Evolutionary conservation across 2,888 invertebrate genomes (phyloP).

Genomic region (Cerastis leucographa): DNA sequence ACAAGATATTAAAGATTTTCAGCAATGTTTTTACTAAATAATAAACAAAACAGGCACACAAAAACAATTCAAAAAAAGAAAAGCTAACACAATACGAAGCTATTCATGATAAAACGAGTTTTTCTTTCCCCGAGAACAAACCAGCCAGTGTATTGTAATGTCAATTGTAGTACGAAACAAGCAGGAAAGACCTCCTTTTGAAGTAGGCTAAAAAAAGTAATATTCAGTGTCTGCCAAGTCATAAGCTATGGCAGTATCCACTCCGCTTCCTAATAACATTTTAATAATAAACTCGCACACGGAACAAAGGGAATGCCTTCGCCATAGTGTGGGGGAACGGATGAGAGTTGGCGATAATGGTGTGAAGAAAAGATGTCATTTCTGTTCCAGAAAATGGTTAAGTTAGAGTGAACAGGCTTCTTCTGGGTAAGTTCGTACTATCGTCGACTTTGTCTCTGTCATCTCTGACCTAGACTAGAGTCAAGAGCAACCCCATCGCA

Average conservation of each 20-base stretch:
- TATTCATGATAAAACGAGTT: conserved; percentile 53
- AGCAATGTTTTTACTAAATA: not conserved
- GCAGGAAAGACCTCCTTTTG: conserved; percentile 60
- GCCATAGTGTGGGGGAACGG: conserved; percentile 62
- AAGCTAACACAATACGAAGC: conserved; percentile 39
- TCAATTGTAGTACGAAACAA: conserved; percentile 56
- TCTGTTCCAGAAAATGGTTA: not conserved
- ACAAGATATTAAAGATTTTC: not conserved
- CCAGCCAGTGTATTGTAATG: conserved; percentile 61
- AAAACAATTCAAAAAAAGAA: conserved; percentile 37
- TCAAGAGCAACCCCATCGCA: too few relatives aligned
- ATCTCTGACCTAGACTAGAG: too few relatives aligned
- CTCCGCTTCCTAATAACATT: conserved; percentile 82
- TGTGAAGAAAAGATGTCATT: not conserved
- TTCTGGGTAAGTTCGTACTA: too few relatives aligned
- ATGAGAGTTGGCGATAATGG: conserved; percentile 39
- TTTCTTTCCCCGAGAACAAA: conserved; percentile 50
- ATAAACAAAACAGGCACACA: conserved; percentile 16
- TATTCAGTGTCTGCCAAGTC: conserved; percentile 71
- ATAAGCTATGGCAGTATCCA: conserved; percentile 73
- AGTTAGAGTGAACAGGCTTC: too few relatives aligned
- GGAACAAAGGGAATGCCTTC: conserved; percentile 72
- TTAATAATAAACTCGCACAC: conserved; percentile 84
- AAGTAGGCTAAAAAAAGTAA: conserved; percentile 66
- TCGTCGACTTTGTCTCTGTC: too few relatives aligned